A percentile compares a stretch with the other conserved stretches of the same genome.
These are phyloP conservation scores for Drosophila lacicola DNA, from an alignment of 2,888 invertebrate species.

Conservation along the genomic window DNA sequence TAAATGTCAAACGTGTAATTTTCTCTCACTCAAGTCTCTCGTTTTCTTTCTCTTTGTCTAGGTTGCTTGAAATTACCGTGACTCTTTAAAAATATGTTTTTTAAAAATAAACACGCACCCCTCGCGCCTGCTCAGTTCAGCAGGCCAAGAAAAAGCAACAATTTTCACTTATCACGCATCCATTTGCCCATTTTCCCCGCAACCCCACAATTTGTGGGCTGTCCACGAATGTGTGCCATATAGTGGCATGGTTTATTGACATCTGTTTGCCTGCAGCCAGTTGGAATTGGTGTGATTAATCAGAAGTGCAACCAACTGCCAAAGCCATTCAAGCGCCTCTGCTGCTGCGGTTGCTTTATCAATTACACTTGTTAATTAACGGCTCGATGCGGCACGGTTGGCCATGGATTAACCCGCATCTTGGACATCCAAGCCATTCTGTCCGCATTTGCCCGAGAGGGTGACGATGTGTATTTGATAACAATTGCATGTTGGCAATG, in stretches of 20 bases:
- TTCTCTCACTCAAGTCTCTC: constrained; percentile 6
- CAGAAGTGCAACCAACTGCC: constrained; percentile 41
- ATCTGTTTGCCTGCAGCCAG: constrained; percentile 48
- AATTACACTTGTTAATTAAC: constrained; percentile 80
- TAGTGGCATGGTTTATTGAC: constrained; percentile 61
- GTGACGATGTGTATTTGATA: constrained; percentile 63
- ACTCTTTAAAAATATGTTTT: constrained; percentile 53
- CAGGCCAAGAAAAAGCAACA: constrained; percentile 30
- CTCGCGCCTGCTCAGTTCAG: constrained; percentile 17
- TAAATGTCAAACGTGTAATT: constrained; percentile 54
- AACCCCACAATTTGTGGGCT: constrained; percentile 11
- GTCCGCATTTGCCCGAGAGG: constrained; percentile 29
- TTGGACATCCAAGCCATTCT: constrained; percentile 19
- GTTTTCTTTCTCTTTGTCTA: constrained; percentile 15
- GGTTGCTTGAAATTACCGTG: constrained; percentile 58
- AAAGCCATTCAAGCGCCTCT: constrained; percentile 33
- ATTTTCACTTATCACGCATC: constrained; percentile 73
- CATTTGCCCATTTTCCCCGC: constrained; percentile 21
- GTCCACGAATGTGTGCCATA: constrained; percentile 65
- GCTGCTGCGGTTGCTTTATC: constrained; percentile 50
- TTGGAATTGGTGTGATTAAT: constrained; percentile 62
- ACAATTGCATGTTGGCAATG: constrained; percentile 69
- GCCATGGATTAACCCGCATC: constrained; percentile 70
- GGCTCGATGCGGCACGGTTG: constrained; percentile 18
- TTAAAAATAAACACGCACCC: constrained; percentile 47